Conservation (phyloP, 2,113 vertebrate genomes). For the Corydoras sp. region DNA sequence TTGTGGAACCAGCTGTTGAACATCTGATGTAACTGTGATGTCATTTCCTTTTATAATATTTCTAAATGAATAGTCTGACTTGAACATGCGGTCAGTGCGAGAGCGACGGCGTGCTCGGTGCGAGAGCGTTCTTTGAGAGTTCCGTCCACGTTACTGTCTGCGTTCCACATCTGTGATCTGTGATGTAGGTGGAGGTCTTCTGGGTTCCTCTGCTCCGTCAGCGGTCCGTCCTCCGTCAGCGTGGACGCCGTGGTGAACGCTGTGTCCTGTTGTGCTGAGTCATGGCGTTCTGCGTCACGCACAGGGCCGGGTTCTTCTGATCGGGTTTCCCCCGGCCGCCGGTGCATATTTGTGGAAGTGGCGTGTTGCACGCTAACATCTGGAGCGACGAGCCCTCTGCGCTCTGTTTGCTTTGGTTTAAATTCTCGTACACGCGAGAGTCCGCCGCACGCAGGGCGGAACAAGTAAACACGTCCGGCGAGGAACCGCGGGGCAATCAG, state of each 20-base stretch:
- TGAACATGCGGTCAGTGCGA: too few species aligned
- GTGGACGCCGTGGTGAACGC: slow-evolving; percentile 44
- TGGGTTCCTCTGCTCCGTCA: background rate
- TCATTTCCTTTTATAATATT: too few species aligned
- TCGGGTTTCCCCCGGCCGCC: slow-evolving; percentile 45
- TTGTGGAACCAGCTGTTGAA: too few species aligned
- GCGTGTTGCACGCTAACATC: slow-evolving; percentile 23
- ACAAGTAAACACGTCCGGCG: slow-evolving; percentile 16
- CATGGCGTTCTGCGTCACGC: slow-evolving; percentile 28
- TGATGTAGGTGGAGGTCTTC: background rate
- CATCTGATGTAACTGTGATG: too few species aligned
- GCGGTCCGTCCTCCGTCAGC: background rate
- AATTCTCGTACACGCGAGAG: slow-evolving; percentile 19
- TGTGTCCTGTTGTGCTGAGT: slow-evolving; percentile 48
- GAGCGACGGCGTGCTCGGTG: too few species aligned
- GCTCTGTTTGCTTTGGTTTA: slow-evolving; percentile 11
- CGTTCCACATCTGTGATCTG: background rate
- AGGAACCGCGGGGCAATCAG: slow-evolving; percentile 18
- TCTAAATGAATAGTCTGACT: too few species aligned
- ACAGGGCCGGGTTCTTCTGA: slow-evolving; percentile 32
- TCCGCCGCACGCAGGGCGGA: background rate
- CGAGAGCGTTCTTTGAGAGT: too few species aligned
- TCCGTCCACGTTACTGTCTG: background rate
- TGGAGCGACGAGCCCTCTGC: background rate
- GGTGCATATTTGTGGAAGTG: slow-evolving; percentile 25